A percentile compares a stretch with the other conserved stretches of the same genome.
phyloP scores from a whole-genome alignment of 2,797 vertebrate species.

The Pangasius djambal region DNA sequence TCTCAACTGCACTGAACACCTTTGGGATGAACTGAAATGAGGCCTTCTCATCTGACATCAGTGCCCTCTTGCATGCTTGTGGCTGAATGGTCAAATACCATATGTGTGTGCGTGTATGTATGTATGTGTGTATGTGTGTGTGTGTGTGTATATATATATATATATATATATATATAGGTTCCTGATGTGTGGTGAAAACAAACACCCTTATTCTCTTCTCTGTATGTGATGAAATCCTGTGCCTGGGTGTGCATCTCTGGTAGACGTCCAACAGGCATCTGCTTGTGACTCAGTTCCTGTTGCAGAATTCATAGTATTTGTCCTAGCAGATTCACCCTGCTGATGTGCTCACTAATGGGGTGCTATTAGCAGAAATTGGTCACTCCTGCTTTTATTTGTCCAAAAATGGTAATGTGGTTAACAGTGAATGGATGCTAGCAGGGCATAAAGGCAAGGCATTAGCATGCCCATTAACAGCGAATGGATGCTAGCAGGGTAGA shows the following conservation, averaged over 20 bases:
- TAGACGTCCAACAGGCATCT: not conserved
- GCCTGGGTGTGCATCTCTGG: not conserved
- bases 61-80: not conserved
- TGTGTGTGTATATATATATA: too few relatives aligned
- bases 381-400: not conserved
- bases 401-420: constrained; percentile 1
- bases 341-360: not conserved
- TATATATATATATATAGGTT: not conserved
- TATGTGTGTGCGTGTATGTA: too few relatives aligned
- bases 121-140: too few relatives aligned
- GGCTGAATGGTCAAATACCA: not conserved
- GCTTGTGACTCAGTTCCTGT: not conserved
- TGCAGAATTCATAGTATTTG: not conserved
- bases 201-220: not conserved
- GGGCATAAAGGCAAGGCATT: not conserved
- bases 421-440: not conserved
- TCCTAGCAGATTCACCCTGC: not conserved
- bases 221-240: constrained; percentile 9
- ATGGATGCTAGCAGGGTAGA: not conserved
- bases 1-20: too few relatives aligned
- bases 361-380: constrained; percentile 9
- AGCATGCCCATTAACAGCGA: not conserved
- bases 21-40: not conserved
- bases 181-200: not conserved
- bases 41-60: not conserved